phyloP scores from a whole-genome alignment of 2,797 vertebrate genomes.

The Alauda arvensis region DNA sequence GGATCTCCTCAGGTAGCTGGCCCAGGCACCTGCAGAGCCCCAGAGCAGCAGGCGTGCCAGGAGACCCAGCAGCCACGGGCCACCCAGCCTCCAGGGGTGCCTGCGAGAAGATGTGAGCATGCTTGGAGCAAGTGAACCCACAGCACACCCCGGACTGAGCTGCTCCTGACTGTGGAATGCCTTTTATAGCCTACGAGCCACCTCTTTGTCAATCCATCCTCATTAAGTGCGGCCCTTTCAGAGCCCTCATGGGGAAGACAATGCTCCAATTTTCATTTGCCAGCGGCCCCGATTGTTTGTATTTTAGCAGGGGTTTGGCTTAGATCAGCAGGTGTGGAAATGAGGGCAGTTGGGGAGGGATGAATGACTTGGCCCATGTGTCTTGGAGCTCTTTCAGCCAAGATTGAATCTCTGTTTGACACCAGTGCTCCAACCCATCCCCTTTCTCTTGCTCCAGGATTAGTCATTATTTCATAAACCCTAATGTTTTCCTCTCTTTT shows the following conservation, averaged over 20 bases:
- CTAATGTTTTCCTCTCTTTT: conserved; percentile 56
- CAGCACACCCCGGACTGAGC: neutral
- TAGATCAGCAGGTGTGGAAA: conserved; percentile 72
- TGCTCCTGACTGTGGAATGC: neutral
- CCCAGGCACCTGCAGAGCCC: neutral
- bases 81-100: neutral
- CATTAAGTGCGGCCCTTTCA: conserved; percentile 63
- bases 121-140: neutral
- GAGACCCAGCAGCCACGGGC: conserved; percentile 15
- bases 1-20: conserved; percentile 66
- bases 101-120: neutral
- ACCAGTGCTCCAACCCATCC: conserved; percentile 35
- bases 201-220: conserved; percentile 62
- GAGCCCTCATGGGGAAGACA: conserved; percentile 62
- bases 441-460: conserved; percentile 54
- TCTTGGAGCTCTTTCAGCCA: conserved; percentile 46
- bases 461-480: conserved; percentile 68
- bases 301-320: conserved; percentile 66
- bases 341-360: conserved; percentile 54
- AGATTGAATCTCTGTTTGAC: conserved; percentile 57
- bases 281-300: conserved; percentile 59
- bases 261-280: conserved; percentile 59
- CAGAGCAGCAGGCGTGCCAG: conserved; percentile 23
- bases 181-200: conserved; percentile 63
- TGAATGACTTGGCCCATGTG: conserved; percentile 38